Conservation (phyloP, 2,113 vertebrate genomes). For the Cebidichthys violaceus region DNA sequence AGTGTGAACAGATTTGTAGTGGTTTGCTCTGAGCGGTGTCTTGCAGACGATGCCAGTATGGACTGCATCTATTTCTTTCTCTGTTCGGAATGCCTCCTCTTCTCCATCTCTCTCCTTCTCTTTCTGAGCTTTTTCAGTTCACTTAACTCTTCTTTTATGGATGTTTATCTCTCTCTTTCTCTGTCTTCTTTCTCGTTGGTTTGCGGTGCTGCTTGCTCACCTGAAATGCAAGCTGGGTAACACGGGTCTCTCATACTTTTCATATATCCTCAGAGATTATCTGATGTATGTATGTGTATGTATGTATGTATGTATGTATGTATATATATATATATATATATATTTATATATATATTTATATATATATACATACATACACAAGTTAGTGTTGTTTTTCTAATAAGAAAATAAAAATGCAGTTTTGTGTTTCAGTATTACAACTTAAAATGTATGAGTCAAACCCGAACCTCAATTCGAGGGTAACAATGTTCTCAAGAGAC, state of each 20-base stretch:
- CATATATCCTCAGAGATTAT: not conserved
- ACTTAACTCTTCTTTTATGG: conserved; percentile 68
- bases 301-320: not conserved
- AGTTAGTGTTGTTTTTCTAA: no score
- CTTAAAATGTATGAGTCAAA: not conserved
- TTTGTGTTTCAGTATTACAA: not conserved
- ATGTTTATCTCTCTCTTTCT: conserved; percentile 74
- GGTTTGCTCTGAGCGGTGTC: conserved; percentile 80
- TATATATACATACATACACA: not conserved
- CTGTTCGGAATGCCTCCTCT: conserved; percentile 79
- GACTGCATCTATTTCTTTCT: conserved; percentile 75
- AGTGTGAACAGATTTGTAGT: conserved; percentile 71
- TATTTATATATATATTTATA: not conserved
- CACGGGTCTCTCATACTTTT: conserved; percentile 65
- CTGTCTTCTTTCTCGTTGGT: conserved; percentile 63
- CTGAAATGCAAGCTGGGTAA: conserved; percentile 76
- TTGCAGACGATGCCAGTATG: conserved; percentile 80
- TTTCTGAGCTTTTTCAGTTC: conserved; percentile 65
- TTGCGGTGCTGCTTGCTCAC: conserved; percentile 76
- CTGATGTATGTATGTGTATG: not conserved
- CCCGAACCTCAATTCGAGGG: not conserved
- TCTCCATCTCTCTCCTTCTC: conserved; percentile 45
- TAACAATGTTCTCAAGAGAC: conserved; percentile 32
- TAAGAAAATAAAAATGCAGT: not conserved
- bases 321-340: not conserved